phyloP scores from a whole-genome alignment of 2,113 vertebrate species.

The Jacana jacana region DNA sequence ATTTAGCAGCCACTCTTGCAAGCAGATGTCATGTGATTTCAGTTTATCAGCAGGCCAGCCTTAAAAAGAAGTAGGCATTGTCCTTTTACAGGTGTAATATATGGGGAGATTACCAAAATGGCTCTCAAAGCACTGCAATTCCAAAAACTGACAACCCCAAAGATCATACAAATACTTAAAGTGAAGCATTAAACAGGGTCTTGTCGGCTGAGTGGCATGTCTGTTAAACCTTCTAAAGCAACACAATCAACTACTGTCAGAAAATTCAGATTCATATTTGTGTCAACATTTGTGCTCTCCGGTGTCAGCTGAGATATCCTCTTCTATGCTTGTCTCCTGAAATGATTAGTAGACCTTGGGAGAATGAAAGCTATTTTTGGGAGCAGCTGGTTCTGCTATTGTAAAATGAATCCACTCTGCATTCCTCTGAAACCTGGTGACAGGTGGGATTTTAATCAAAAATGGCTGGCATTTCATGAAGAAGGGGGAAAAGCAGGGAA shows the following conservation, averaged over 20 bases:
- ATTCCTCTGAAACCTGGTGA: not conserved
- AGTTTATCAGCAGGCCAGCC: not conserved
- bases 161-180: conserved; percentile 46
- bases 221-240: conserved; percentile 65
- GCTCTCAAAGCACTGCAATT: conserved; percentile 31
- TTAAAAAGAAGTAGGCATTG: not conserved
- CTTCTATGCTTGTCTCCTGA: conserved; percentile 41
- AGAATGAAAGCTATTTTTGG: conserved; percentile 33
- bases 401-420: conserved; percentile 15
- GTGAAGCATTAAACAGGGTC: conserved; percentile 52
- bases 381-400: conserved; percentile 34
- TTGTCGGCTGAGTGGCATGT: conserved; percentile 58
- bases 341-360: conserved; percentile 47
- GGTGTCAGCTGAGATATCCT: conserved; percentile 45
- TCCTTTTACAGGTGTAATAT: not conserved
- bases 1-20: not conserved
- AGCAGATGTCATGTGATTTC: not conserved
- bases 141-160: conserved; percentile 35
- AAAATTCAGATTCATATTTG: conserved; percentile 66
- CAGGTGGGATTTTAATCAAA: not conserved
- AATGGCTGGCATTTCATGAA: not conserved
- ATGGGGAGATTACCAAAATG: not conserved
- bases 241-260: conserved; percentile 55
- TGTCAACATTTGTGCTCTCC: conserved; percentile 60
- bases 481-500: not conserved